Conservation (phyloP, 2,888 invertebrate species). For the Aphrophora alni region DNA sequence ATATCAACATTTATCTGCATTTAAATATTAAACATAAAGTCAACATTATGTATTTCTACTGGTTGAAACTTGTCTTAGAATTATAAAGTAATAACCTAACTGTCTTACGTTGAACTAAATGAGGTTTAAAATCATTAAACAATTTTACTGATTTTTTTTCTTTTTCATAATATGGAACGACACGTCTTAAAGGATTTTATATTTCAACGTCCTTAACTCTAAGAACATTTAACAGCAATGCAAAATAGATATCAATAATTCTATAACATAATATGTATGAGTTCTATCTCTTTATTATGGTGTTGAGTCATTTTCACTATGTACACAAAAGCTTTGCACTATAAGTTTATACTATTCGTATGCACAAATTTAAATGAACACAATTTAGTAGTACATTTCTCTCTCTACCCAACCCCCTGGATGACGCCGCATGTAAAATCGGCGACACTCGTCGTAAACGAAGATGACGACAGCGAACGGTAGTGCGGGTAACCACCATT, state of each 20-base stretch:
- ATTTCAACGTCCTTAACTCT: not conserved
- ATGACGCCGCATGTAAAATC: constrained; percentile 70
- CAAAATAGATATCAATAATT: not conserved
- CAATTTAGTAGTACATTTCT: constrained; percentile 73
- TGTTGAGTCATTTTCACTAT: not conserved
- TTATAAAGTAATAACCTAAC: not conserved
- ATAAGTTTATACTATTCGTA: not conserved
- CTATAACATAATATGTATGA: not conserved
- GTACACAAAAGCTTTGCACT: not conserved
- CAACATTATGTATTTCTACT: not conserved
- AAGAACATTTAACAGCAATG: not conserved
- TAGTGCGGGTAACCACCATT: constrained; percentile 73
- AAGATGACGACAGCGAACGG: constrained; percentile 80
- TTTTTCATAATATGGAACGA: not conserved
- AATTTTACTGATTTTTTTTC: not conserved
- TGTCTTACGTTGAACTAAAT: not conserved
- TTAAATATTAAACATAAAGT: not conserved
- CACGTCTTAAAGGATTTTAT: not conserved
- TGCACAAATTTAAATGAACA: constrained; percentile 19
- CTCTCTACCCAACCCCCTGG: constrained; percentile 73
- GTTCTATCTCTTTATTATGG: not conserved
- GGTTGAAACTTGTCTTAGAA: not conserved
- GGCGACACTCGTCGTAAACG: constrained; percentile 74
- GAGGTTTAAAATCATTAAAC: not conserved
- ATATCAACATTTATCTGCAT: not conserved